phyloP scores from a whole-genome alignment of 2,113 vertebrate species.

The Dryoscopus gambensis region DNA sequence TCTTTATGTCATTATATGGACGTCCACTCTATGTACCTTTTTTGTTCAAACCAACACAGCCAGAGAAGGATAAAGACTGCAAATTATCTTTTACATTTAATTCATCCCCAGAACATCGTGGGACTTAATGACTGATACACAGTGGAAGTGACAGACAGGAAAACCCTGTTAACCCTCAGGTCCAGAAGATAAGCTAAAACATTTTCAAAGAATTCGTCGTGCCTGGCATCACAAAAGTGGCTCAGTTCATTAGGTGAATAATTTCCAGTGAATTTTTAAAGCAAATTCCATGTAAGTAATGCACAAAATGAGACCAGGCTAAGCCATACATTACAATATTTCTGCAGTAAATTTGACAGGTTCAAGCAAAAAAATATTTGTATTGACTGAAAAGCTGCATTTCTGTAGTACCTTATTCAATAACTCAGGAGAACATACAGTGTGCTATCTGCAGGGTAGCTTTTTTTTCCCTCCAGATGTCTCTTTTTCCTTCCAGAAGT shows the following conservation, averaged over 20 bases:
- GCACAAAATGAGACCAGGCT: background rate
- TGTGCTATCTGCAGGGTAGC: conserved; percentile 71
- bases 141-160: background rate
- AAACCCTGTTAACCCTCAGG: background rate
- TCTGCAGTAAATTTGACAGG: background rate
- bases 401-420: conserved; percentile 61
- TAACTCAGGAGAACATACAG: conserved; percentile 67
- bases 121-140: background rate
- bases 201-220: background rate
- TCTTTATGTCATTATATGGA: background rate
- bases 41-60: background rate
- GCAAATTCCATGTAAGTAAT: background rate
- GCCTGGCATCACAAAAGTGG: background rate
- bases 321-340: background rate
- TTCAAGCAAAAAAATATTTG: background rate
- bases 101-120: background rate
- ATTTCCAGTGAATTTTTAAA: conserved; percentile 23
- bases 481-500: conserved; percentile 83
- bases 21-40: background rate
- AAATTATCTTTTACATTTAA: background rate
- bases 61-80: background rate
- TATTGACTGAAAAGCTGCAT: conserved; percentile 45
- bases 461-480: conserved; percentile 77
- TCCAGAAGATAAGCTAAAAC: background rate
- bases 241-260: conserved; percentile 20